Conservation (phyloP, 2,113 vertebrate species). For the Solea solea region DNA sequence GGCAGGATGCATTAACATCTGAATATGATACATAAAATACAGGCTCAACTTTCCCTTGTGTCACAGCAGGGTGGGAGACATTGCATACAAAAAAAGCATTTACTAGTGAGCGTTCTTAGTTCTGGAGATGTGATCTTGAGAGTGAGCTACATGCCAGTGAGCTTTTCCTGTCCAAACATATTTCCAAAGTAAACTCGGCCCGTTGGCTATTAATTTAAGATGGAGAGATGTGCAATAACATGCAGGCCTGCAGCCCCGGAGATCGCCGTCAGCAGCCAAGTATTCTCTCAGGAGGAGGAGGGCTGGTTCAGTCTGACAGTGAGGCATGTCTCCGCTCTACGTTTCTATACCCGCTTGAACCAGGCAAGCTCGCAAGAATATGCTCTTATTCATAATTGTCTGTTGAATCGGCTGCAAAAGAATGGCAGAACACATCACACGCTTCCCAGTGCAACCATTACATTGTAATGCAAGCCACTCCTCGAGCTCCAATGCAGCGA, state of each 20-base stretch:
- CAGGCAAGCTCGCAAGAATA: slow-evolving; percentile 39
- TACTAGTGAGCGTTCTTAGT: slow-evolving; percentile 30
- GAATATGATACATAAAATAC: slow-evolving; percentile 47
- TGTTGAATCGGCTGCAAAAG: slow-evolving; percentile 15
- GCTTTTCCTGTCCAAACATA: slow-evolving; percentile 63
- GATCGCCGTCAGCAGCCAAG: slow-evolving; percentile 64
- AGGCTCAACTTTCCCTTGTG: slow-evolving; percentile 22
- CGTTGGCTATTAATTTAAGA: slow-evolving; percentile 66
- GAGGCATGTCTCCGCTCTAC: slow-evolving; percentile 38
- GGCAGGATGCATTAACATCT: slow-evolving; percentile 43
- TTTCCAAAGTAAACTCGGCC: slow-evolving; percentile 63
- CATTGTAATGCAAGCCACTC: neutral
- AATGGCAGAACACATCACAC: slow-evolving; percentile 17
- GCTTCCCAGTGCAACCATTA: slow-evolving; percentile 5
- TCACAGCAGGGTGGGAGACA: slow-evolving; percentile 38
- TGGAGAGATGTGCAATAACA: slow-evolving; percentile 66
- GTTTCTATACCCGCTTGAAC: slow-evolving; percentile 52
- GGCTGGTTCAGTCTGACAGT: slow-evolving; percentile 48
- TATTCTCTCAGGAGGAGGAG: slow-evolving; percentile 56
- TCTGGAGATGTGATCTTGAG: slow-evolving; percentile 43
- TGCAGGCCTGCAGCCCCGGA: slow-evolving; percentile 56
- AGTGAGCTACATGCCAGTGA: slow-evolving; percentile 23
- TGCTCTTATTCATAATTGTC: slow-evolving; percentile 33
- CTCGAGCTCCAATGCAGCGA: neutral
- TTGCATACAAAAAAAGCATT: slow-evolving; percentile 28